These are phyloP conservation scores for Ooceraea biroi DNA, from an alignment of 1,140 invertebrate species.

Conservation along the genomic window DNA sequence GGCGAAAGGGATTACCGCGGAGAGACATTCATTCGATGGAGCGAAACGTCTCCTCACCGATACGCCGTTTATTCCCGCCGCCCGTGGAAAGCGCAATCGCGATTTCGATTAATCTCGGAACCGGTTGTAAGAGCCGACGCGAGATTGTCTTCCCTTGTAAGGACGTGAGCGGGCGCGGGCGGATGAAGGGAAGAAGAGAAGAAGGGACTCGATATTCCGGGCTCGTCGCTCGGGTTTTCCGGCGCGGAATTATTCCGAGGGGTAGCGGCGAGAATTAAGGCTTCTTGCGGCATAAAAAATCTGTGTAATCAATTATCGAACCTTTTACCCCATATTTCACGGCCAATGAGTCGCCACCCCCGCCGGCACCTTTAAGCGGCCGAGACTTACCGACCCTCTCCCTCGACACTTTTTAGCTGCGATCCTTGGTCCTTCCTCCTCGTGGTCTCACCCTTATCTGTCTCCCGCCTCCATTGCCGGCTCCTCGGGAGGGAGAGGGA, in stretches of 20 bases:
- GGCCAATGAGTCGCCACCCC: slow-evolving; percentile 83
- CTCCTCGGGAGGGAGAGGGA: slow-evolving; percentile 38
- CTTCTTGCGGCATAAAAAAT: slow-evolving; percentile 86
- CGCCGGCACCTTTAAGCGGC: slow-evolving; percentile 70
- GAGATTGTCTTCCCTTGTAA: slow-evolving; percentile 60
- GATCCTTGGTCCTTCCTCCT: slow-evolving; percentile 55
- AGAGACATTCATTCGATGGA: slow-evolving; percentile 38
- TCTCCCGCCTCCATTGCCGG: neutral
- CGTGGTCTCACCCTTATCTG: slow-evolving; percentile 51
- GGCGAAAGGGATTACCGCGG: slow-evolving; percentile 16
- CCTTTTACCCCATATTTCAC: slow-evolving; percentile 86
- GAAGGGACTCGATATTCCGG: slow-evolving; percentile 78
- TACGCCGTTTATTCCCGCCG: slow-evolving; percentile 30
- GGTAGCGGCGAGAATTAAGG: slow-evolving; percentile 84
- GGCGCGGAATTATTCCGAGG: slow-evolving; percentile 82
- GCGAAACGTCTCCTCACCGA: slow-evolving; percentile 25
- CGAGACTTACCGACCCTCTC: slow-evolving; percentile 75
- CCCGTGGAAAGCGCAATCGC: slow-evolving; percentile 49
- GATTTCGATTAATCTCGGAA: slow-evolving; percentile 61
- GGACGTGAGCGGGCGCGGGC: neutral
- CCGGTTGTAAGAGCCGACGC: slow-evolving; percentile 58
- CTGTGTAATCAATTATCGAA: slow-evolving; percentile 87
- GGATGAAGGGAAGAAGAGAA: too few species aligned
- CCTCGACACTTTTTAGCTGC: slow-evolving; percentile 77
- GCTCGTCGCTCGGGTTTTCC: slow-evolving; percentile 80